Evolutionary conservation across 2,888 invertebrate genomes (phyloP), one percentile per base, ranked within the genome.

Genomic region (Tiliacea aurago): DNA sequence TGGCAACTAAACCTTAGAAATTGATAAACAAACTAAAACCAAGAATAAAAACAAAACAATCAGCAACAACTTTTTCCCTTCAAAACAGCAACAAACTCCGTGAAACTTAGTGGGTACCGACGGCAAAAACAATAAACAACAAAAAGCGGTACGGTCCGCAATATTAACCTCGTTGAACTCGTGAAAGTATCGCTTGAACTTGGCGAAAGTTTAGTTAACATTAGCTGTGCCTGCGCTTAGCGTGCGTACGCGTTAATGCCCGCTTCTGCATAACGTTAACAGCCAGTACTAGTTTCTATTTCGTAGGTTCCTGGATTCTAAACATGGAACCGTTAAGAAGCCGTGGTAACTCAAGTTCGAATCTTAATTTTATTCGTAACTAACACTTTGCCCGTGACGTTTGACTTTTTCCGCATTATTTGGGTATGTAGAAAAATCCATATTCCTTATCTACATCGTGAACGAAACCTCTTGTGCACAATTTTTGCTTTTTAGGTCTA

Each of bases 131-230:
- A 83, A 68, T 70, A 45, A 74, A 68, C 51, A 68, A 79, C 47
- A 28, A 63, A 62, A 67, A 65, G n/a, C 49, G 47, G 73, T 81
- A 84, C 68, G 47, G 67, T 66, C 64, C 62, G 68, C 68, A 81
- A 71, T 83, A 81, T 83, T 83, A 74, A 83, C 83, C 84, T 84
- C 75, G 49, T 53, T 83, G 83, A 83, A 83, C 84, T 81, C 56
- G 81, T 64, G 83, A 83, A 83, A 83, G 83, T 83, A 84, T 70
- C 47, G 61, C 9, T 74, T 84, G 74, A 81, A 76, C 84, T 76
- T 70, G 66, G 84, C 81, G 83, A 83, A 83, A 83, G 83, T 83
- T 75, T 45, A 70, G 75, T 62, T 73, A 71, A 78, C 78, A 67
- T 66, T 56, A 69, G 65, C 33, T 69, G 64, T 67, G 72, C 67